These are phyloP conservation scores for Chaetodon trifasciatus DNA, from an alignment of 2,797 vertebrate species.

Conservation along the genomic window DNA sequence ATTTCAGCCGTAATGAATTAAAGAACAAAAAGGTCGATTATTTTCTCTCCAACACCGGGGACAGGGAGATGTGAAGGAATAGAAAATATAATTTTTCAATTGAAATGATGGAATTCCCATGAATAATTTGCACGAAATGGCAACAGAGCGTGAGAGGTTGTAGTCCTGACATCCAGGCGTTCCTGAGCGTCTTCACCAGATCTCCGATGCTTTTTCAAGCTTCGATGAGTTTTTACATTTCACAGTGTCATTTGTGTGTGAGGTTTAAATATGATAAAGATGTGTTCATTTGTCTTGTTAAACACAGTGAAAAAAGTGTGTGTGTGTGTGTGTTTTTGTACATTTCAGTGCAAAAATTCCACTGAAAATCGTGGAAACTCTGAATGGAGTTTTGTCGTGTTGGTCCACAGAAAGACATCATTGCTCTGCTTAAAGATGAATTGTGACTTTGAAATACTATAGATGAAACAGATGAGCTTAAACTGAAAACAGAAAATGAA, in stretches of 20 bases:
- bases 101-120: conserved; percentile 18
- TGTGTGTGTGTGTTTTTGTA: background rate
- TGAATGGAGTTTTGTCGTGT: conserved; percentile 3
- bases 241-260: background rate
- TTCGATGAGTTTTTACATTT: background rate
- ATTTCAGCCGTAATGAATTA: conserved; percentile 24
- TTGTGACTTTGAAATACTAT: background rate
- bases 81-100: conserved; percentile 15
- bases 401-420: background rate
- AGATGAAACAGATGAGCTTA: background rate
- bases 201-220: conserved; percentile 13
- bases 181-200: background rate
- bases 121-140: conserved; percentile 36
- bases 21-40: conserved; percentile 21
- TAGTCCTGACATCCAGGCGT: conserved; percentile 10
- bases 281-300: background rate
- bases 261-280: background rate
- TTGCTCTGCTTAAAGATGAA: background rate
- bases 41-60: background rate
- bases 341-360: background rate
- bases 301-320: background rate
- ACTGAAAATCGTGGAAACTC: background rate
- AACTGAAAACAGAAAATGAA: background rate
- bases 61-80: background rate
- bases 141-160: conserved; percentile 18